phyloP scores from a whole-genome alignment of 2,888 invertebrate species.

The Exocentrus adspersus region DNA sequence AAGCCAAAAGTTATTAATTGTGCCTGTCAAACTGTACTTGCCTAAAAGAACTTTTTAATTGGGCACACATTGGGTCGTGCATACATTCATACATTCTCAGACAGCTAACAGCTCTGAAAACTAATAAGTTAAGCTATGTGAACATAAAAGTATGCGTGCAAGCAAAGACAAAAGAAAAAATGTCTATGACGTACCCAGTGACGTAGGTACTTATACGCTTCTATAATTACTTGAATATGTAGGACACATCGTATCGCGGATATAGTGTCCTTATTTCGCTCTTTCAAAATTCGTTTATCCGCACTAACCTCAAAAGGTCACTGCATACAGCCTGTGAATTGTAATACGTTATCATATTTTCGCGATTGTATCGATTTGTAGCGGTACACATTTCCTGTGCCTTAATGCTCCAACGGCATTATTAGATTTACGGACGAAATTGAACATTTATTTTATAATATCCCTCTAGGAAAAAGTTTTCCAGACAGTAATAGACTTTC shows the following conservation, averaged over 20 bases:
- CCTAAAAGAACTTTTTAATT: too few relatives aligned
- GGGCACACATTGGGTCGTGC: too few relatives aligned
- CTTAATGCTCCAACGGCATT: constrained; percentile 6
- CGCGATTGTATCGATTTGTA: constrained; percentile 27
- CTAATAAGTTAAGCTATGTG: too few relatives aligned
- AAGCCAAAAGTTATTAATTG: too few relatives aligned
- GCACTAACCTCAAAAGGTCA: constrained; percentile 16
- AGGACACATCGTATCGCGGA: constrained; percentile 2
- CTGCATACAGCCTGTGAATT: constrained; percentile 23
- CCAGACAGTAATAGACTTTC: constrained; percentile 15
- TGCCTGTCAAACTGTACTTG: too few relatives aligned
- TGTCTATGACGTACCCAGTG: too few relatives aligned
- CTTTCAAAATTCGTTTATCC: constrained; percentile 3
- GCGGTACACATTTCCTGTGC: constrained; percentile 19
- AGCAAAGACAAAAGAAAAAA: too few relatives aligned
- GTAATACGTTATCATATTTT: constrained; percentile 31
- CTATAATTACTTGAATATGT: not conserved
- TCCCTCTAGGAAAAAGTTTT: constrained; percentile 25
- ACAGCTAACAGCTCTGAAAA: too few relatives aligned
- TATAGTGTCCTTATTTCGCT: constrained; percentile 13
- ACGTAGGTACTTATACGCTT: too few relatives aligned
- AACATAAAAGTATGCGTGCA: too few relatives aligned
- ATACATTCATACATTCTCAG: too few relatives aligned
- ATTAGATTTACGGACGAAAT: constrained; percentile 22
- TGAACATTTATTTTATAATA: constrained; percentile 23